phyloP scores from a whole-genome alignment of 2,797 vertebrate species.

The Limosa lapponica region DNA sequence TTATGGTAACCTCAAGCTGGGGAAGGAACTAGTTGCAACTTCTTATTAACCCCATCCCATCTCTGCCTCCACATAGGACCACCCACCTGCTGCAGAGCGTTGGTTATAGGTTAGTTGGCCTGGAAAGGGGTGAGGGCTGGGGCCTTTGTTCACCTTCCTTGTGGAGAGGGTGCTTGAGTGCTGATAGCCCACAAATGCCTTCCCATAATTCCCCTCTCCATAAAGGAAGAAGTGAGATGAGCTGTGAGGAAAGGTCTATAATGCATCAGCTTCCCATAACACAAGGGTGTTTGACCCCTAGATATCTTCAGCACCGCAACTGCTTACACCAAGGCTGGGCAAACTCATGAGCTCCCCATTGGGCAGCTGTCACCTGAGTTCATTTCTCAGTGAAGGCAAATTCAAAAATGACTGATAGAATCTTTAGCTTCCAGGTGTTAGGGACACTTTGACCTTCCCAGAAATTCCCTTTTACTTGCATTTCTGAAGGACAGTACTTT shows the following conservation, averaged over 20 bases:
- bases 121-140: not conserved
- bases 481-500: not conserved
- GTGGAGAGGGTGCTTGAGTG: not conserved
- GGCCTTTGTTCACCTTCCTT: not conserved
- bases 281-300: not conserved
- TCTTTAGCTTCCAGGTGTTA: not conserved
- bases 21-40: not conserved
- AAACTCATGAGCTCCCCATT: not conserved
- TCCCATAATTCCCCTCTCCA: not conserved
- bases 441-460: not conserved
- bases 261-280: not conserved
- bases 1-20: not conserved
- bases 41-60: not conserved
- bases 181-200: not conserved
- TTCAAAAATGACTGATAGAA: not conserved
- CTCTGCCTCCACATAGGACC: not conserved
- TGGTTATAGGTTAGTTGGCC: not conserved
- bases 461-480: not conserved
- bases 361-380: not conserved
- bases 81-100: too few relatives aligned
- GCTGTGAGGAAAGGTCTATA: not conserved
- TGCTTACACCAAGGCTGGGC: not conserved
- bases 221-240: not conserved
- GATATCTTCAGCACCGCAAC: rapidly evolving
- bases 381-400: not conserved